Base-by-base conservation (phyloP, 2,888 invertebrate genomes). In the Agriopis marginaria region DNA sequence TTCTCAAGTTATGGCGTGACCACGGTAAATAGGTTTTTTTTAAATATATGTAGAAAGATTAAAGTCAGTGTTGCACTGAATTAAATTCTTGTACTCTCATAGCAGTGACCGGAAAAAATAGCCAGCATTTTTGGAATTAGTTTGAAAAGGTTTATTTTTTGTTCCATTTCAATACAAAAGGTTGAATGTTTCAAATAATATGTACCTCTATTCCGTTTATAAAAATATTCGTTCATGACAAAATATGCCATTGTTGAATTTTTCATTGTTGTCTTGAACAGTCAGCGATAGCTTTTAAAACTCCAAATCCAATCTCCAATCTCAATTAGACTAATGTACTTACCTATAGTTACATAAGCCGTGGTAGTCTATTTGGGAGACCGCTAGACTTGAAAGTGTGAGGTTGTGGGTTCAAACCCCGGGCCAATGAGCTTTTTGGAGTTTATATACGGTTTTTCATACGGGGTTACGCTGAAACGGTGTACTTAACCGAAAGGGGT, bases 71-170 rank as follows among this genome's bases (percentile, higher is more conserved):
- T 50, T 17, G 9, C 49, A 32, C 1, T 23, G 2, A 32, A 32
- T 32, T 32, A 32, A 32, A 32, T 32, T 32, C 5, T 23, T 23
- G 17, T 32, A 32, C 32, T 5, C 32, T 32, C 3, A 32, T 32
- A 32, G 32, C 32, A 32, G 32, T 32, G 32, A 32, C 32, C 32
- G 9, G 66, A 63, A 71, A 75, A 75, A 68, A 63, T 60, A 32
- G 53, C 45, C 69, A 61, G 51, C 54, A 71, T 73, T 73, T 73
- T 67, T 65, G 55, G 65, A 49, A 58, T 55, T 68, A 23, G 49
- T 60, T 63, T 8, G 50, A 39, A 45, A 32, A 44, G 67, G 60
- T 66, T 66, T 65, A 60, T 23, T 47, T 60, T 64, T 64, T 59
- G 47, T 66, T 54, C 51, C 32, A 50, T 68, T 55, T 59, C 53